phyloP scores from a whole-genome alignment of 2,113 vertebrate species.

The Rallus limicola region DNA sequence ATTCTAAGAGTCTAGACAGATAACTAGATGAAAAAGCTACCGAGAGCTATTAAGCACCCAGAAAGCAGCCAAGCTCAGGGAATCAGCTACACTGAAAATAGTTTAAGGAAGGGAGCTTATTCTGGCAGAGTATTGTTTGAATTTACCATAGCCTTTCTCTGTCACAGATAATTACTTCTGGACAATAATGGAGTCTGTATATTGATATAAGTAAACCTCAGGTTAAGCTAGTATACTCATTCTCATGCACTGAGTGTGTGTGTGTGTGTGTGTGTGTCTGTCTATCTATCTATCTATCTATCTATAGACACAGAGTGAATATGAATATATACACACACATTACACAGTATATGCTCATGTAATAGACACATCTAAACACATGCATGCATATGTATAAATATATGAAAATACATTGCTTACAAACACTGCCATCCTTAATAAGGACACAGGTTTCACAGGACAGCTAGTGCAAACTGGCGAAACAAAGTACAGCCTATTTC shows the following conservation, averaged over 20 bases:
- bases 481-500: background rate
- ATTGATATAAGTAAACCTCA: background rate
- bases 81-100: background rate
- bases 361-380: background rate
- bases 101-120: background rate
- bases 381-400: background rate
- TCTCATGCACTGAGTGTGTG: background rate
- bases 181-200: background rate
- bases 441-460: background rate
- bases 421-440: background rate
- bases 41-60: background rate
- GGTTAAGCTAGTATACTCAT: background rate
- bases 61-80: background rate
- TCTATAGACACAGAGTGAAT: background rate
- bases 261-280: too few relatives aligned
- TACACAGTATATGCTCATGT: background rate
- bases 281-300: too few relatives aligned
- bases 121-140: background rate
- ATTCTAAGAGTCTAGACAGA: background rate
- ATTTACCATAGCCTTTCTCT: background rate
- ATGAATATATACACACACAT: background rate
- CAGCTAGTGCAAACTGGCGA: background rate
- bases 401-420: background rate
- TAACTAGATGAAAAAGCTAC: background rate
- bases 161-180: background rate